Conservation (phyloP, 2,113 vertebrate genomes). For the Probosciger aterrimus region DNA sequence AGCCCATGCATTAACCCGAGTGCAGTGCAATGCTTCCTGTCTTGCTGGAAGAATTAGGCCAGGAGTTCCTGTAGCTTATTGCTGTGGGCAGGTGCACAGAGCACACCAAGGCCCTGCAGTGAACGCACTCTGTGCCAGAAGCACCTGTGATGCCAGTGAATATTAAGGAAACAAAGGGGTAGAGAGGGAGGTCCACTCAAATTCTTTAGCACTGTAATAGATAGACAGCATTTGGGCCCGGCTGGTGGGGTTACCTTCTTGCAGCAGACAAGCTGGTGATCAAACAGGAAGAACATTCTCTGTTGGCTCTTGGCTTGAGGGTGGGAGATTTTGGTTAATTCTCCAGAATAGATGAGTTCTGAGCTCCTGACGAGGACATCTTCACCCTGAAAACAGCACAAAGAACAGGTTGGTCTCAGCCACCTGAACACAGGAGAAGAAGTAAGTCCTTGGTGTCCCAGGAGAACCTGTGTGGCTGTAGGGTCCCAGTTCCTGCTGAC, state of each 20-base stretch:
- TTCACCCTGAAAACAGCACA: slow-evolving; percentile 81
- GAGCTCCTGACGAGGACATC: slow-evolving; percentile 92
- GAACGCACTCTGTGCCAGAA: neutral
- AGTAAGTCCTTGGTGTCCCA: fast-evolving
- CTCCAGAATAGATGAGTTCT: slow-evolving; percentile 92
- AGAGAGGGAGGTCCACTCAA: neutral
- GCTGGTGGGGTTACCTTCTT: slow-evolving; percentile 84
- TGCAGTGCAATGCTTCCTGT: neutral
- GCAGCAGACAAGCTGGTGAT: slow-evolving; percentile 95
- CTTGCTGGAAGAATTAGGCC: neutral
- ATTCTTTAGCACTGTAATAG: neutral
- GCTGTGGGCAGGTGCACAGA: neutral
- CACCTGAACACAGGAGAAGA: neutral
- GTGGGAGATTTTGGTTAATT: slow-evolving; percentile 88
- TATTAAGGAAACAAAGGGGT: neutral
- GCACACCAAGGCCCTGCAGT: neutral
- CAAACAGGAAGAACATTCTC: slow-evolving; percentile 95
- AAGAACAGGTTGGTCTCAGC: neutral
- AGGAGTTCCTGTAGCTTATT: neutral
- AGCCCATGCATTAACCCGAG: neutral
- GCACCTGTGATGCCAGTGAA: neutral
- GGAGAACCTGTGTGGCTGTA: neutral
- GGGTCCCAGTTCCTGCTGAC: neutral
- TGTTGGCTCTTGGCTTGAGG: slow-evolving; percentile 93
- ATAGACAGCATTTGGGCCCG: neutral